Conservation (phyloP, 2,888 invertebrate genomes). For the Galeruca laticollis region DNA sequence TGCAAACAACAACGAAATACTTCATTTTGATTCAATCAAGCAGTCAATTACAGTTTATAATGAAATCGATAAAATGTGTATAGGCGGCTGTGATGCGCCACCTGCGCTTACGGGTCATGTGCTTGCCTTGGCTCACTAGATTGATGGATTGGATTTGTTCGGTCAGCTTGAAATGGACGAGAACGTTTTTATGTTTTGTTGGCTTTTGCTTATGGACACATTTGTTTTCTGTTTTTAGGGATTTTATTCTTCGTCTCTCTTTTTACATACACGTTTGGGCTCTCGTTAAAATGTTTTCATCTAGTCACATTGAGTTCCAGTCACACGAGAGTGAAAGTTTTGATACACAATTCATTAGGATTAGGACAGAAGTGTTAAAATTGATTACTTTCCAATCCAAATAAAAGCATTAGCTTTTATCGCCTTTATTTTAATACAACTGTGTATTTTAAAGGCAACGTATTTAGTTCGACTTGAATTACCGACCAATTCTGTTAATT, state of each 20-base stretch:
- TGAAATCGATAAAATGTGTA: conserved; percentile 42
- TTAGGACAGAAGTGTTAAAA: no score
- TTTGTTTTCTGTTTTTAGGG: conserved; percentile 35
- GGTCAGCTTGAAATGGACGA: conserved; percentile 36
- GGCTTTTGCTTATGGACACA: conserved; percentile 38
- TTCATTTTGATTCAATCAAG: conserved; percentile 33
- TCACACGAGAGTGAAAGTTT: conserved; percentile 2
- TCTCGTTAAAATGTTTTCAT: conserved; percentile 19
- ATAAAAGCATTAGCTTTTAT: no score
- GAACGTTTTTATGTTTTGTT: conserved; percentile 37
- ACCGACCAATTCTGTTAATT: no score
- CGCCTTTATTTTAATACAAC: no score
- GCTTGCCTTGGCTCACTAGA: conserved; percentile 35
- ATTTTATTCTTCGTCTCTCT: conserved; percentile 21
- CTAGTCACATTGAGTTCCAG: neutral
- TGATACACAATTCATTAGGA: neutral
- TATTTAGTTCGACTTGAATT: no score
- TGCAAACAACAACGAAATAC: conserved; percentile 15
- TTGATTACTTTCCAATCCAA: no score
- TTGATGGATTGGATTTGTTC: conserved; percentile 39
- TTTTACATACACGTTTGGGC: conserved; percentile 20
- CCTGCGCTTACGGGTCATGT: conserved; percentile 37
- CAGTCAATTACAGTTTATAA: conserved; percentile 40
- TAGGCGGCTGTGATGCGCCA: conserved; percentile 31
- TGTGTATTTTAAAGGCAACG: no score